Evolutionary conservation across 2,797 vertebrate genomes (phyloP), one percentile per base, ranked within the genome.

Genomic region (Alauda arvensis): DNA sequence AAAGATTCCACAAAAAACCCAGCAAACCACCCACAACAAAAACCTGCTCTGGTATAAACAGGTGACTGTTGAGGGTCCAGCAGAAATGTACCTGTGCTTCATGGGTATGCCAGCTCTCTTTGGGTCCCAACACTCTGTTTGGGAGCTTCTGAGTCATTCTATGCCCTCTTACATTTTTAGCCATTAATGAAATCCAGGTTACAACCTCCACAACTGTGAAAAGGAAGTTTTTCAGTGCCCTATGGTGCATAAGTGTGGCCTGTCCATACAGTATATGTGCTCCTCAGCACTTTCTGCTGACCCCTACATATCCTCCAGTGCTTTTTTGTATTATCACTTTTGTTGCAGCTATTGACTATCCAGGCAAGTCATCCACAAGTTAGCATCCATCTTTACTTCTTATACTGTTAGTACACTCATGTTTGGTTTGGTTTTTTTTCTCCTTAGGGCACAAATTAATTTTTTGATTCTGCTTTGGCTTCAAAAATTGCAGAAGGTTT

Each of bases 231-330:
- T 77, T 34, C 24, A 52, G 31, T n/a, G 23, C 8, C 34, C 14
- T 29, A 2, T 42, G 7, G 3, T 61, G 51, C 28, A 6, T 9
- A 39, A 45, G 2, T 57, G 2, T 26, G 10, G 37, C 39, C 12
- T 13, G 4, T 46, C 17, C 28, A 12, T 61, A 34, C 0, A 0
- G 10, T 5, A 1, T 10, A 9, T 39, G 14, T 10, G 6, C 15
- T n/a, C 26, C 52, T 55, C 15, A 53, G 68, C 37, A 23, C 12
- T 67, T 66, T 24, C 28, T 2, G 2, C 39, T 83, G 26, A 63
- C 8, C 2, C 7, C 18, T 60, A 13, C 20, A 14, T 14, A 17
- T 1, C 3, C 34, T 29, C 17, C 23, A 18, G 4, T 37, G 28
- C 13, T 33, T 48, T 57, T 51, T 48, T 87, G n/a, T 31, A 21